Percentiles rank a stretch among this genome's conserved stretches.
Evolutionary conservation across 2,888 invertebrate genomes (phyloP).

Genomic region (Chelonus formosanus): DNA sequence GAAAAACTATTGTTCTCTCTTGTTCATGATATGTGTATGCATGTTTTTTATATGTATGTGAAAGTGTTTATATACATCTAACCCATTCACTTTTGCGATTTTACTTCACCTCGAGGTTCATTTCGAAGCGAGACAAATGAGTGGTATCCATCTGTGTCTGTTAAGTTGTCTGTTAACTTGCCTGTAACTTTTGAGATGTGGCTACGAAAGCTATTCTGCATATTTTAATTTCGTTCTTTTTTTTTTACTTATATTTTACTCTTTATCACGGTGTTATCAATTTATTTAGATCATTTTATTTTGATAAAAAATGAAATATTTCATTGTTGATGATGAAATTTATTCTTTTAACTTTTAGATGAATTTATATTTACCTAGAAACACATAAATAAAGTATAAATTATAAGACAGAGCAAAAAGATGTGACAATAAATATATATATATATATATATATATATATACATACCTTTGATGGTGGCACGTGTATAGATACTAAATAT

Average conservation of each 20-base stretch:
- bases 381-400: too few species aligned
- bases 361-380: too few species aligned
- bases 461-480: background rate
- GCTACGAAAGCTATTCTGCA: conserved; percentile 1
- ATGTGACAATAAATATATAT: background rate
- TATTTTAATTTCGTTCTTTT: background rate
- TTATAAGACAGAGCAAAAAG: too few species aligned
- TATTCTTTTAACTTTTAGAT: too few species aligned
- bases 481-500: conserved; percentile 38
- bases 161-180: conserved; percentile 61
- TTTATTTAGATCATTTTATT: too few species aligned
- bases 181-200: conserved; percentile 58
- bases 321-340: too few species aligned
- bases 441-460: conserved; percentile 10
- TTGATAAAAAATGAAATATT: too few species aligned
- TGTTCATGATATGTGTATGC: background rate
- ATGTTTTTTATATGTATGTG: conserved; percentile 5
- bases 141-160: conserved; percentile 64
- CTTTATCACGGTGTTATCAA: too few species aligned
- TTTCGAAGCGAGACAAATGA: conserved; percentile 64
- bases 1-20: conserved; percentile 50
- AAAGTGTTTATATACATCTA: conserved; percentile 8
- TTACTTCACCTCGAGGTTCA: conserved; percentile 48
- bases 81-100: conserved; percentile 27
- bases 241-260: background rate